Evolutionary conservation across 2,888 invertebrate genomes (phyloP).

Genomic region (Tupiocoris notatus): DNA sequence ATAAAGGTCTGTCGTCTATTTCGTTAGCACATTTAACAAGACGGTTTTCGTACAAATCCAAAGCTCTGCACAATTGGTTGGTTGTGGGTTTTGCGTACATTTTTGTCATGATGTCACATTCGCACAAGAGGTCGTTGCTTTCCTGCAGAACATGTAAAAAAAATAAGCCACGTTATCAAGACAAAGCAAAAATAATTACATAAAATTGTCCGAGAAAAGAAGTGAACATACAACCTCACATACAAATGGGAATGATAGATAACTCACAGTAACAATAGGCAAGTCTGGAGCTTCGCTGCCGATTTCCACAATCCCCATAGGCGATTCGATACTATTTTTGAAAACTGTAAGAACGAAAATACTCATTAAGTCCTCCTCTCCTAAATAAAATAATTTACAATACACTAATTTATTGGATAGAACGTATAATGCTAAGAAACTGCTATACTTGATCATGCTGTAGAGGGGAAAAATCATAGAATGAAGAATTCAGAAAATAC

Average conservation of each 20-base stretch:
- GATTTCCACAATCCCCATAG: neutral
- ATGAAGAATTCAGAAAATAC: neutral
- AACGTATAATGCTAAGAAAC: no score
- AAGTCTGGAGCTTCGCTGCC: neutral
- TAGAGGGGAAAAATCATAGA: no score
- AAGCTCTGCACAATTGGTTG: conserved; percentile 63
- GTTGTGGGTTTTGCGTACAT: neutral
- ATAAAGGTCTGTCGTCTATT: conserved; percentile 61
- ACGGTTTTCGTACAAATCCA: conserved; percentile 71
- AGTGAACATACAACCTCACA: no score
- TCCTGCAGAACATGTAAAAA: neutral
- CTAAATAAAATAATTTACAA: no score
- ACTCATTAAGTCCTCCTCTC: no score
- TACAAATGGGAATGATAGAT: no score
- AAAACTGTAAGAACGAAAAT: no score
- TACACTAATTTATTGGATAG: no score
- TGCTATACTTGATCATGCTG: no score
- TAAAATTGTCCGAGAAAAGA: no score
- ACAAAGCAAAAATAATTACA: no score
- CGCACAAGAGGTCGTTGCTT: conserved; percentile 50
- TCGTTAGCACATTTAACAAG: conserved; percentile 79
- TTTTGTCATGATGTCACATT: conserved; percentile 52
- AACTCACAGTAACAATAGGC: neutral
- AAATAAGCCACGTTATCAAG: no score
- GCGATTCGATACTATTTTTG: neutral